phyloP scores from a whole-genome alignment of 2,888 invertebrate species.

The Phortica magna region DNA sequence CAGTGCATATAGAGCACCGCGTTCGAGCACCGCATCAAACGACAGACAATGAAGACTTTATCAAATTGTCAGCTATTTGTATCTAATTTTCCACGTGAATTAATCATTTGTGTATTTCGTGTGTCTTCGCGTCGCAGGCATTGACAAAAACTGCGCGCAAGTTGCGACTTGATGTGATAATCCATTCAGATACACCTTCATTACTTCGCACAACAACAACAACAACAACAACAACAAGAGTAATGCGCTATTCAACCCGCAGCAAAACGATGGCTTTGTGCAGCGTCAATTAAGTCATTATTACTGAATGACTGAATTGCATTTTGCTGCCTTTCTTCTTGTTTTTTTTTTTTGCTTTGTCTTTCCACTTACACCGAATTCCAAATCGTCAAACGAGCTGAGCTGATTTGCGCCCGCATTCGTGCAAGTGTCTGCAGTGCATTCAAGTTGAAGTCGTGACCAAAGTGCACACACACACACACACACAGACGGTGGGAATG shows the following conservation, averaged over 20 bases:
- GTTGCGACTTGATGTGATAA: slow-evolving; percentile 11
- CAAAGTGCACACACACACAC: background rate
- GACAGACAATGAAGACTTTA: slow-evolving; percentile 56
- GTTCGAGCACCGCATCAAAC: background rate
- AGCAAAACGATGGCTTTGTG: slow-evolving; percentile 15
- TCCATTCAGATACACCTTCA: background rate
- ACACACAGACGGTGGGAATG: background rate
- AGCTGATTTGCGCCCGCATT: slow-evolving; percentile 18
- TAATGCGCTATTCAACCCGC: background rate
- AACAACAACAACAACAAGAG: background rate
- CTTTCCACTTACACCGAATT: background rate
- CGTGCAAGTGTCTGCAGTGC: background rate
- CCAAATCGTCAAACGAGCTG: background rate
- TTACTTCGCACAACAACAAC: background rate
- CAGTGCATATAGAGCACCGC: background rate
- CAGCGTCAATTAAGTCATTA: slow-evolving; percentile 53
- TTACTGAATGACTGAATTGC: slow-evolving; percentile 47
- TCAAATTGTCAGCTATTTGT: slow-evolving; percentile 64
- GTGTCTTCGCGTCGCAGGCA: background rate
- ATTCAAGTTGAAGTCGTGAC: background rate
- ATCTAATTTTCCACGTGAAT: slow-evolving; percentile 63
- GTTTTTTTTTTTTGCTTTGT: too few species aligned
- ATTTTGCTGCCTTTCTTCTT: slow-evolving; percentile 5
- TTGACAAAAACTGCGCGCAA: slow-evolving; percentile 5
- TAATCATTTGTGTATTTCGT: slow-evolving; percentile 52